Evolutionary conservation across 2,113 vertebrate genomes (phyloP).

Genomic region (Eulemur rufifrons): DNA sequence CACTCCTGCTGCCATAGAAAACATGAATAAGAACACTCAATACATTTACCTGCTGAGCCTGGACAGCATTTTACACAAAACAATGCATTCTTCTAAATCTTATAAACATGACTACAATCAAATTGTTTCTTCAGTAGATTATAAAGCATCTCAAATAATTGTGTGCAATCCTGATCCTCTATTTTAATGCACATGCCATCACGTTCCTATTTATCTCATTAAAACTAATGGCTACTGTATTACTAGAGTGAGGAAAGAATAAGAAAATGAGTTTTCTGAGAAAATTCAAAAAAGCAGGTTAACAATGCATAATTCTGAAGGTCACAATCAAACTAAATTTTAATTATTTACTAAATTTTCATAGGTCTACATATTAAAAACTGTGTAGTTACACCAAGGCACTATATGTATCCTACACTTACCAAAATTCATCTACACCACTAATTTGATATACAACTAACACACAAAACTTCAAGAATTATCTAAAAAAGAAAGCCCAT

Average conservation of each 20-base stretch:
- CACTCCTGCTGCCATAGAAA: background rate
- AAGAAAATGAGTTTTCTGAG: background rate
- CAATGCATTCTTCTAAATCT: background rate
- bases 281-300: background rate
- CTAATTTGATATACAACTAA: background rate
- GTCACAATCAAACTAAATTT: background rate
- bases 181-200: background rate
- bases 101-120: background rate
- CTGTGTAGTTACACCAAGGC: background rate
- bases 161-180: background rate
- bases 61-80: background rate
- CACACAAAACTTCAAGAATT: background rate
- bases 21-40: background rate
- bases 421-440: background rate
- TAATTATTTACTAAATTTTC: constrained; percentile 5
- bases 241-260: background rate
- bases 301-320: background rate
- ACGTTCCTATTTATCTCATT: background rate
- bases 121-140: background rate
- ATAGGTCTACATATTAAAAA: background rate
- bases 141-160: background rate
- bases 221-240: background rate
- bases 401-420: background rate
- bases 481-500: background rate
- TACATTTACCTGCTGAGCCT: background rate